A percentile compares a stretch with the other conserved stretches of the same genome.
These are phyloP conservation scores for Apocrypta bakeri DNA, from an alignment of 1,140 invertebrate species.

Conservation along the genomic window DNA sequence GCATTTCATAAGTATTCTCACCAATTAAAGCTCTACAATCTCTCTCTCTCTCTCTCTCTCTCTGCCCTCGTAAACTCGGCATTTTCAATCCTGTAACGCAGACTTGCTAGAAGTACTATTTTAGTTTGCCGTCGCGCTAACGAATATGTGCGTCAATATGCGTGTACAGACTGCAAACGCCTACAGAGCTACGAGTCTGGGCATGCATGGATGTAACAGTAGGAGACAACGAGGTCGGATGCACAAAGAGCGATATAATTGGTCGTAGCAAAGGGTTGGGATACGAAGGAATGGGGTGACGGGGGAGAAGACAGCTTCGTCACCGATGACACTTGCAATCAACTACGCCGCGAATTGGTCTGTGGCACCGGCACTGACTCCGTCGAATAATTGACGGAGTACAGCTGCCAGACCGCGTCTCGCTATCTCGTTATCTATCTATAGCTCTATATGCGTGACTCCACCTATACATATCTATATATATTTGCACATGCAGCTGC, in stretches of 20 bases:
- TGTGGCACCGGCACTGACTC: not conserved
- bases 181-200: not conserved
- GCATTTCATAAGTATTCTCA: too few relatives aligned
- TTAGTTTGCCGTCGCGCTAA: not conserved
- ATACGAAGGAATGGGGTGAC: too few relatives aligned
- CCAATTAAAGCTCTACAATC: too few relatives aligned
- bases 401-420: not conserved
- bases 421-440: not conserved
- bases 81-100: too few relatives aligned
- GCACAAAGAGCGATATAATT: conserved; percentile 41
- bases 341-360: conserved; percentile 28
- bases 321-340: conserved; percentile 45
- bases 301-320: not conserved
- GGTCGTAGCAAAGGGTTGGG: not conserved
- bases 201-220: too few relatives aligned
- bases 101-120: not conserved
- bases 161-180: not conserved
- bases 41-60: too few relatives aligned
- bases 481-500: not conserved
- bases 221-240: not conserved
- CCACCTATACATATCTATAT: too few relatives aligned
- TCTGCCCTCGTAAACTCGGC: too few relatives aligned
- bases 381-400: conserved; percentile 10
- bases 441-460: too few relatives aligned
- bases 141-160: not conserved